A percentile compares a stretch with the other conserved stretches of the same genome.
These are phyloP conservation scores for Ichneumoninae sp. DNA, from an alignment of 2,888 invertebrate species.

Conservation along the genomic window DNA sequence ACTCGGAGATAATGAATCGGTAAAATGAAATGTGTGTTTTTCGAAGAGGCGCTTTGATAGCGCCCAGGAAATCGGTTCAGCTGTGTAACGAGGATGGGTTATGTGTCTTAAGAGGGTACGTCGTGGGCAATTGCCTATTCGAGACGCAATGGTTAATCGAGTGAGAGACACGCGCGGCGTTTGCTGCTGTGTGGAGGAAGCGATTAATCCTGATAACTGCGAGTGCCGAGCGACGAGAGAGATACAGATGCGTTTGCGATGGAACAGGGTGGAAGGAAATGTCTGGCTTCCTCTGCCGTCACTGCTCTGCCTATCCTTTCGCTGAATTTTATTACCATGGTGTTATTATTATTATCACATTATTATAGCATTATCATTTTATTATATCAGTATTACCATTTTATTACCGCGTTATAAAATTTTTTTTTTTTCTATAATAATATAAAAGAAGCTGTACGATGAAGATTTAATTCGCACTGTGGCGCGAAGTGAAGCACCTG, in stretches of 20 bases:
- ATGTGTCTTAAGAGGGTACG: constrained; percentile 9
- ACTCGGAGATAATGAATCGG: constrained; percentile 14
- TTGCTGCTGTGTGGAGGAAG: constrained; percentile 33
- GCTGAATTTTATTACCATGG: neutral
- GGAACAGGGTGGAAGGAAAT: constrained; percentile 25
- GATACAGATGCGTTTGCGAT: constrained; percentile 4
- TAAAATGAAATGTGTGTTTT: constrained; percentile 41
- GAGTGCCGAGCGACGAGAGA: constrained; percentile 12
- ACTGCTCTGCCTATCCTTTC: neutral
- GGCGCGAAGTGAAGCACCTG: constrained; percentile 1
- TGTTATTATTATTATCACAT: neutral
- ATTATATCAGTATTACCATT: neutral
- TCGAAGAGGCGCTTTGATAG: neutral
- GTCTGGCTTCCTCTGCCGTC: constrained; percentile 6
- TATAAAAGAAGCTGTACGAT: neutral
- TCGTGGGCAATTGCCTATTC: neutral
- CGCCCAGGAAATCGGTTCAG: neutral
- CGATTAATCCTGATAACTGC: constrained; percentile 45
- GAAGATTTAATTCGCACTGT: constrained; percentile 18
- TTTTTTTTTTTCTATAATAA: neutral
- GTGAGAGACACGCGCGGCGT: neutral
- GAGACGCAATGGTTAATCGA: no score
- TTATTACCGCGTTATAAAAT: neutral
- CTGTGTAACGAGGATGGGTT: neutral
- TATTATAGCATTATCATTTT: neutral